Base-by-base conservation (phyloP, 2,888 invertebrate genomes). In the Melipona bicolor region DNA sequence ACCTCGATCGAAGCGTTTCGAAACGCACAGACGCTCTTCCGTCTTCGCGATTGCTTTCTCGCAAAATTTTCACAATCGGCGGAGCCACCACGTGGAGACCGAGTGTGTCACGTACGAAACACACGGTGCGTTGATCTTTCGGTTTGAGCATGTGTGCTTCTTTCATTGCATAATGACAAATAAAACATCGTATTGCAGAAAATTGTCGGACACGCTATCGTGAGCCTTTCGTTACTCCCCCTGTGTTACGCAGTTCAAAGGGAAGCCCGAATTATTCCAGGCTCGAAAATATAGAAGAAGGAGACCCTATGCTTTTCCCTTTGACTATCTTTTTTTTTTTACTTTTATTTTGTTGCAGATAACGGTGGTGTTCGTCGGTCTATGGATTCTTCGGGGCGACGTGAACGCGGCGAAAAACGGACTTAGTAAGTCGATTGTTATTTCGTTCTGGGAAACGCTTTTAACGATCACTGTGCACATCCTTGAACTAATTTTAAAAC, bases 61-160 rank as follows among this genome's bases (percentile, higher is more conserved):
- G 68, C 76, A 32, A 70, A 72, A 83, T 85, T 85, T 79, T 68
- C 81, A 83, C 77, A 86, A 85, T 80, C 82, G 56, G n/a, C n/a
- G 4, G 13, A 43, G 1, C 43, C 36, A 32, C 64, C 64, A 62
- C 27, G 52, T 75, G 72, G 50, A 27, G 49, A 24, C 15, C 72
- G 79, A 79, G 79, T 79, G 27, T 83, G 84, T 79, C 84, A 70
- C 71, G 70, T 79, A 81, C 62, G 81, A 84, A 88, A 87, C 27
- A 27, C 27, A 27, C 84, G 77, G 88, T 91, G 87, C 91, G 87
- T 89, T 85, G 89, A 90, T 91, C 89, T 75, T 88, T 64, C 56
- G 76, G 77, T 84, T 86, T 79, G 77, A 78, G 83, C 65, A 50
- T 73, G 81, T 82, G 73, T 77, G 75, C 73, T 75, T 62, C 76